phyloP scores from a whole-genome alignment of 2,888 invertebrate species.

The Augiades crinisus region DNA sequence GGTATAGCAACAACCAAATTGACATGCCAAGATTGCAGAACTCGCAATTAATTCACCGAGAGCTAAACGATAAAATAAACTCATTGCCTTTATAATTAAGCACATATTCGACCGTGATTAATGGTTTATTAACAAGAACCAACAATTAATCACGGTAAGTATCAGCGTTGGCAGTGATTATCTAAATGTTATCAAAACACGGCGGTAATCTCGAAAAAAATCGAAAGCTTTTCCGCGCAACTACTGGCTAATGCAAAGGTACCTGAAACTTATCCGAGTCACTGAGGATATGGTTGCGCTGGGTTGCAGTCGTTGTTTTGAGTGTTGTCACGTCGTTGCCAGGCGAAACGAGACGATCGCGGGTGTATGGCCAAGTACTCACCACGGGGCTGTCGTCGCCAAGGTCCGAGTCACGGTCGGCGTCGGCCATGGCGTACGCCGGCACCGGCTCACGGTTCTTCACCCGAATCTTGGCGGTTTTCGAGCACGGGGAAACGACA shows the following conservation, averaged over 20 bases:
- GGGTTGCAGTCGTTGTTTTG: background rate
- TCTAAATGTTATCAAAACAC: background rate
- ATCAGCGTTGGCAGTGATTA: background rate
- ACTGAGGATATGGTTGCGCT: background rate
- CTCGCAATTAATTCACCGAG: background rate
- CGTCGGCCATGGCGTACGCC: slow-evolving; percentile 90
- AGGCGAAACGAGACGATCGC: background rate
- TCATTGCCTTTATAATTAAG: background rate
- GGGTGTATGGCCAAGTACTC: slow-evolving; percentile 57
- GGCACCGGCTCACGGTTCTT: slow-evolving; percentile 94
- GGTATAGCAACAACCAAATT: background rate
- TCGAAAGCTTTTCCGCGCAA: no score
- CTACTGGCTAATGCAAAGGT: no score
- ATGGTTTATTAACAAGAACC: background rate
- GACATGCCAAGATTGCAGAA: slow-evolving; percentile 4
- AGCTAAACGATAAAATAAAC: background rate
- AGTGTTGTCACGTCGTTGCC: background rate
- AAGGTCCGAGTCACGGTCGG: slow-evolving; percentile 86
- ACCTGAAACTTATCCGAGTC: background rate
- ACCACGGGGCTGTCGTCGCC: slow-evolving; percentile 89
- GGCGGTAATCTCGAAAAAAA: background rate
- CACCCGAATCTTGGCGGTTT: slow-evolving; percentile 91
- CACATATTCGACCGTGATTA: background rate
- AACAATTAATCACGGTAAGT: background rate
- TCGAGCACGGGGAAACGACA: slow-evolving; percentile 50